Conservation (phyloP, 2,113 vertebrate genomes). For the Harpagus bidentatus region DNA sequence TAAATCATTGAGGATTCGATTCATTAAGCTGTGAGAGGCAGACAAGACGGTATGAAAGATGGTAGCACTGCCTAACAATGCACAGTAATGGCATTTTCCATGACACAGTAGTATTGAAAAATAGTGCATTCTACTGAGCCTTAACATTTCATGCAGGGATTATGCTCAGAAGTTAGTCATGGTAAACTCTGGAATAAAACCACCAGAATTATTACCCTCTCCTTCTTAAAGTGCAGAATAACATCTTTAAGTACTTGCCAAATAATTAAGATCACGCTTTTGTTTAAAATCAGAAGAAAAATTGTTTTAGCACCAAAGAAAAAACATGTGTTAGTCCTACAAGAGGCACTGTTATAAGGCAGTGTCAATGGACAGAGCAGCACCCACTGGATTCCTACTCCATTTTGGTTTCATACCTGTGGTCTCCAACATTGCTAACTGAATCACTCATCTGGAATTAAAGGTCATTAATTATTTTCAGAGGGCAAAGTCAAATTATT, state of each 20-base stretch:
- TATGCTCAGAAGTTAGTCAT: neutral
- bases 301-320: neutral
- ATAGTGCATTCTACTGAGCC: neutral
- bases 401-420: neutral
- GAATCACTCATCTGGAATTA: neutral
- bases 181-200: neutral
- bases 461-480: neutral
- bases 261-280: conserved; percentile 1
- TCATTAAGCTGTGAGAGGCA: neutral
- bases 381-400: neutral
- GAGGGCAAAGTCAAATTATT: neutral
- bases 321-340: neutral
- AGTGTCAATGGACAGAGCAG: neutral
- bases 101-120: neutral
- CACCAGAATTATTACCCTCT: neutral
- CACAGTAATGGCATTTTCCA: neutral
- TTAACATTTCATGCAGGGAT: neutral
- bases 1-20: neutral
- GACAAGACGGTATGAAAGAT: neutral
- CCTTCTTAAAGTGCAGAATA: neutral
- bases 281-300: neutral
- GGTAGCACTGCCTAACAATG: neutral
- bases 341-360: neutral
- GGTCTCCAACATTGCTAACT: neutral
- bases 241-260: neutral